Conservation (phyloP, 2,797 vertebrate genomes). For the Pterois miles region DNA sequence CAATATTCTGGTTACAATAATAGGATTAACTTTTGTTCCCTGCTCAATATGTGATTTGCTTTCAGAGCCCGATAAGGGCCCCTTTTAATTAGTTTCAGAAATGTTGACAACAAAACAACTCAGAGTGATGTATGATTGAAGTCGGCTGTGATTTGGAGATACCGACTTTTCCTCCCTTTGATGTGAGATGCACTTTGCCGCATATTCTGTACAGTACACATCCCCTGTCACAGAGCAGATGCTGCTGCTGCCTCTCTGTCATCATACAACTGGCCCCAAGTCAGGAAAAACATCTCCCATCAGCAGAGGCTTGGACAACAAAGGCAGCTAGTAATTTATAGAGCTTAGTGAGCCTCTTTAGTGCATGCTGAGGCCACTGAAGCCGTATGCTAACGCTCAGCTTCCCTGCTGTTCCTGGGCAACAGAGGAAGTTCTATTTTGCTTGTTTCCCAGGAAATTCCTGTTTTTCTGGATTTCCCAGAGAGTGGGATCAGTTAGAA, state of each 20-base stretch:
- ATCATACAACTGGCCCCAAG: slow-evolving; percentile 26
- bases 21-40: slow-evolving; percentile 75
- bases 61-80: slow-evolving; percentile 61
- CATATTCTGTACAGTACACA: slow-evolving; percentile 16
- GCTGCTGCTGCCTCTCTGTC: slow-evolving; percentile 41
- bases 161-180: slow-evolving; percentile 47
- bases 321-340: slow-evolving; percentile 51
- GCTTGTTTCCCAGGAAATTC: background rate
- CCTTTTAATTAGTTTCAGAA: slow-evolving; percentile 68
- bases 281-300: slow-evolving; percentile 33
- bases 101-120: slow-evolving; percentile 55
- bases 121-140: slow-evolving; percentile 56
- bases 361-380: slow-evolving; percentile 16
- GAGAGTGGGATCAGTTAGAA: background rate
- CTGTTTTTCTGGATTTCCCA: background rate
- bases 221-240: slow-evolving; percentile 33
- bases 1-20: slow-evolving; percentile 64
- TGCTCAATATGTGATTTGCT: slow-evolving; percentile 55
- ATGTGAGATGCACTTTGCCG: slow-evolving; percentile 56
- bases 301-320: slow-evolving; percentile 35
- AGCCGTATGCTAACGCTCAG: slow-evolving; percentile 11
- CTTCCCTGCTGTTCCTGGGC: slow-evolving; percentile 6
- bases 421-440: background rate
- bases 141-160: slow-evolving; percentile 47
- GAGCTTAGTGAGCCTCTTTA: slow-evolving; percentile 37